Conservation (phyloP, 2,113 vertebrate genomes). For the Aythya baeri region DNA sequence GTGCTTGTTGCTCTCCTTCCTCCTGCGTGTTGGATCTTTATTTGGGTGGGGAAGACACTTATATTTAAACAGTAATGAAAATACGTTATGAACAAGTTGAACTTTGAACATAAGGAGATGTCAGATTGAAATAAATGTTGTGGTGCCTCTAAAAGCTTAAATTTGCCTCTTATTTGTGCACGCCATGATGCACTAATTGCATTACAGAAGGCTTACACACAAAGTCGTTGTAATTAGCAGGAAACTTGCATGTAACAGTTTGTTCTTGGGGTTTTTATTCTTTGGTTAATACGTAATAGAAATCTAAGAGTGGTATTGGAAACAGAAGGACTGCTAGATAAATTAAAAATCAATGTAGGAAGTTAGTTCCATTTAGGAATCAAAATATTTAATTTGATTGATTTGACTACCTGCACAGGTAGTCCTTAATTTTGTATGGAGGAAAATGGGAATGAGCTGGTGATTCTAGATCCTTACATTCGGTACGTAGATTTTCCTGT, state of each 20-base stretch:
- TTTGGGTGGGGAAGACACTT: not conserved
- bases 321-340: not conserved
- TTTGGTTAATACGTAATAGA: not conserved
- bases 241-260: not conserved
- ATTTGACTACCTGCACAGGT: not conserved
- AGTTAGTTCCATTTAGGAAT: not conserved
- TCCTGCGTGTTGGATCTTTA: not conserved
- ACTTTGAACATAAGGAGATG: not conserved
- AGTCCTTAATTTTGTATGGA: not conserved
- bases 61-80: not conserved
- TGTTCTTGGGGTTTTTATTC: not conserved
- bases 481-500: rapidly evolving
- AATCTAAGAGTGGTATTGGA: not conserved
- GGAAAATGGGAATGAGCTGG: not conserved
- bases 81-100: rapidly evolving
- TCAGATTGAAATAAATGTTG: not conserved
- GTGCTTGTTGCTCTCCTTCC: rapidly evolving
- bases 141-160: not conserved
- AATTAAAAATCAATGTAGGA: not conserved
- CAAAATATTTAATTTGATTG: not conserved
- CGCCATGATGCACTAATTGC: rapidly evolving
- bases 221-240: not conserved
- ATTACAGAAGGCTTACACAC: not conserved
- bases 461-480: not conserved
- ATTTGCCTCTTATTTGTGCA: not conserved